These are phyloP conservation scores for Calosoma granatense DNA, from an alignment of 1,140 invertebrate species.

Conservation along the genomic window DNA sequence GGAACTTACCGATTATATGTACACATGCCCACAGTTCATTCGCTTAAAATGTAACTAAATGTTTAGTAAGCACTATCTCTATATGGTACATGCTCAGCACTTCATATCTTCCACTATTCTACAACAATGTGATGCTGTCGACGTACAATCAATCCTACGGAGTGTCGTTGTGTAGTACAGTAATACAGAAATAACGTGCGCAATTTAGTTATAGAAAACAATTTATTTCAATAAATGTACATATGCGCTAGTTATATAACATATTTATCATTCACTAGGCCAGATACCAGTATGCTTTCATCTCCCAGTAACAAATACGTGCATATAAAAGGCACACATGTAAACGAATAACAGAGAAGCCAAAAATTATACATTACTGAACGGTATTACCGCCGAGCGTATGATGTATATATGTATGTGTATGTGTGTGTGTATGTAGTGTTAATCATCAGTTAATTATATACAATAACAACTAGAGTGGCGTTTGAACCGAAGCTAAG, in stretches of 20 bases:
- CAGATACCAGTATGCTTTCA: neutral
- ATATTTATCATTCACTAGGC: neutral
- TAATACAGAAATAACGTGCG: neutral
- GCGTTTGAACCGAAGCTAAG: neutral
- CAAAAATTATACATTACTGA: neutral
- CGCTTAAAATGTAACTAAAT: neutral
- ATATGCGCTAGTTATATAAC: conserved; percentile 5
- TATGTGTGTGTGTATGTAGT: neutral
- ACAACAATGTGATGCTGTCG: too few relatives aligned
- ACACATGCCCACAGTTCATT: neutral
- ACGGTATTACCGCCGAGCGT: neutral
- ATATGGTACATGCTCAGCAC: neutral
- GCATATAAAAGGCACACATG: conserved; percentile 2
- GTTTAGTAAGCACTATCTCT: neutral
- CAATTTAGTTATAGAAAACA: conserved; percentile 25
- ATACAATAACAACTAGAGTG: neutral
- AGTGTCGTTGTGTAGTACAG: neutral
- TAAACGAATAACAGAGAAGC: neutral
- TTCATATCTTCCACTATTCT: too few relatives aligned
- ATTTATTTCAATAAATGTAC: conserved; percentile 22
- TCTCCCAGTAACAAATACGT: neutral
- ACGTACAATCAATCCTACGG: too few relatives aligned
- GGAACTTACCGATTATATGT: neutral
- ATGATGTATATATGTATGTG: too few relatives aligned
- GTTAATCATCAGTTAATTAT: neutral